phyloP scores from a whole-genome alignment of 2,797 vertebrate genomes.

The Melanotaenia pygmaea region DNA sequence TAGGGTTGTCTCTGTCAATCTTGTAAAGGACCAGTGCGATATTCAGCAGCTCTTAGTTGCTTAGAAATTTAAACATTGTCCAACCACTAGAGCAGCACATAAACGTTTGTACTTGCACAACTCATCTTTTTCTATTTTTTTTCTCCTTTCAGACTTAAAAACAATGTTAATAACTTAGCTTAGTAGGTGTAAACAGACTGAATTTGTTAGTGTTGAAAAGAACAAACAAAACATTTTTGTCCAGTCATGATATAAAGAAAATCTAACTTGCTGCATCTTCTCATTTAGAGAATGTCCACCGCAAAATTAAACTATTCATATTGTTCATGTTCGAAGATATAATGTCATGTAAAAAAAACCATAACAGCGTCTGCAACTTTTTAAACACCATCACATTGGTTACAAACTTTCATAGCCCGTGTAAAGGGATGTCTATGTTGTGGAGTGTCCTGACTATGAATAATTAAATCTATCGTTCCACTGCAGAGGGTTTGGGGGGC shows the following conservation, averaged over 20 bases:
- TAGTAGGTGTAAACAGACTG: neutral
- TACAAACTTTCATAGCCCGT: neutral
- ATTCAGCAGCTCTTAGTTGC: neutral
- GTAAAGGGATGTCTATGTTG: neutral
- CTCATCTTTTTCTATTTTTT: neutral
- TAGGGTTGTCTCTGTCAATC: neutral
- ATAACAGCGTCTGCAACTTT: conserved; percentile 1
- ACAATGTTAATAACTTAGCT: conserved; percentile 2
- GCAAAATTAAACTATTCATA: neutral
- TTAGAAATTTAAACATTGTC: neutral
- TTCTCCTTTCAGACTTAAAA: neutral
- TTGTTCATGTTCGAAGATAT: neutral
- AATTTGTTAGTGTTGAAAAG: neutral
- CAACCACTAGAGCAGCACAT: neutral
- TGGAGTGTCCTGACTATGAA: neutral
- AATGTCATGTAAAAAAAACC: neutral
- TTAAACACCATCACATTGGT: neutral
- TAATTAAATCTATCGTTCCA: conserved; percentile 1
- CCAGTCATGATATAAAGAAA: neutral
- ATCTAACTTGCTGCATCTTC: neutral
- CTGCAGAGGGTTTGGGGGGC: conserved; percentile 2
- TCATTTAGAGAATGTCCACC: neutral
- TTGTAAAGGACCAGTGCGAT: neutral
- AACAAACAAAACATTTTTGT: neutral
- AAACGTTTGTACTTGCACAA: neutral